Conservation (phyloP, 2,113 vertebrate genomes). For the Saimiri boliviensis region DNA sequence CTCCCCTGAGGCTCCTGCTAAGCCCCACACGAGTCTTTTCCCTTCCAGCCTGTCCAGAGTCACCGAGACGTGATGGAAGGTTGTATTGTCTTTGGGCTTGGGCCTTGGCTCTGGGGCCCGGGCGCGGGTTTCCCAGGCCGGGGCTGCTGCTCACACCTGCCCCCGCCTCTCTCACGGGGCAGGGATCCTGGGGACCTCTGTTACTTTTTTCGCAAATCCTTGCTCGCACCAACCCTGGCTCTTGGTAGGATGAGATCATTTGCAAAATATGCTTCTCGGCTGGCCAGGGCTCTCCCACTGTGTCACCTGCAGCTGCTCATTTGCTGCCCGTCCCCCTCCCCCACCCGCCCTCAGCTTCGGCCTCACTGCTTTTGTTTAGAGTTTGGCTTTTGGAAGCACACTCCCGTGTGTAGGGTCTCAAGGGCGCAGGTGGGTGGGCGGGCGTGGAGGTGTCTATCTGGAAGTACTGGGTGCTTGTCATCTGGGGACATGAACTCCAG, state of each 20-base stretch:
- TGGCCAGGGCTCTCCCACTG: constrained; percentile 74
- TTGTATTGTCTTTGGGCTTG: neutral
- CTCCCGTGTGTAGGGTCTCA: neutral
- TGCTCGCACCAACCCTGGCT: constrained; percentile 79
- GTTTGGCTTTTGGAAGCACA: neutral
- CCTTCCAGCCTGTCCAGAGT: neutral
- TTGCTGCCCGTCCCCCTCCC: too few relatives aligned
- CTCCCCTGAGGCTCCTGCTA: too few relatives aligned
- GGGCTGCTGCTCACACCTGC: neutral
- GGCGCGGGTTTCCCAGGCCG: neutral
- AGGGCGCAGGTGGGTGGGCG: fast-evolving
- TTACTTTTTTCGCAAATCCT: constrained; percentile 79
- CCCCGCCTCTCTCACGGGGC: neutral
- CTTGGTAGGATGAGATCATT: constrained; percentile 84
- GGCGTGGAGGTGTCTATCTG: neutral
- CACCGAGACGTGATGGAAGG: neutral
- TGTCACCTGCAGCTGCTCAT: constrained; percentile 79
- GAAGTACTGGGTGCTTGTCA: neutral
- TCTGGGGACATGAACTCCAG: neutral
- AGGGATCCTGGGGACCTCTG: constrained; percentile 75
- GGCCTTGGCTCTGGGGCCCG: neutral
- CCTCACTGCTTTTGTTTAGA: neutral
- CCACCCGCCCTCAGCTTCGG: constrained; percentile 65
- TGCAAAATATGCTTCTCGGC: constrained; percentile 80
- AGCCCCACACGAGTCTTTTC: fast-evolving